phyloP scores from a whole-genome alignment of 2,888 invertebrate genomes.

The Branchellion lobata region DNA sequence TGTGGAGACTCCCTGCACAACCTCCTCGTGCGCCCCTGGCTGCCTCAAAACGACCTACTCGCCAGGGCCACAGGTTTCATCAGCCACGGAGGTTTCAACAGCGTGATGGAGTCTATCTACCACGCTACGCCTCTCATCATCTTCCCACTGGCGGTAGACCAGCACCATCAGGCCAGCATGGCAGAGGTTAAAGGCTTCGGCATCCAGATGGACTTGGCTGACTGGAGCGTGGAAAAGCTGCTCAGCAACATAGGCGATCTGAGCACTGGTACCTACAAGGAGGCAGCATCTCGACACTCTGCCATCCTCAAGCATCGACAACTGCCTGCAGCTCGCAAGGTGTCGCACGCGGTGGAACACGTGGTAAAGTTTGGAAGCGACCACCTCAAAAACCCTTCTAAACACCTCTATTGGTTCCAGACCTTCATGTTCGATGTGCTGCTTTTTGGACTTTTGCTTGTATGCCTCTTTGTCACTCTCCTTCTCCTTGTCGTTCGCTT shows the following conservation, averaged over 20 bases:
- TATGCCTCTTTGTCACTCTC: too few relatives aligned
- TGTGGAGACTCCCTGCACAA: conserved; percentile 28
- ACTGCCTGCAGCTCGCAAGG: conserved; percentile 27
- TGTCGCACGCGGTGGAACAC: conserved; percentile 26
- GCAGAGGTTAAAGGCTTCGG: conserved; percentile 36
- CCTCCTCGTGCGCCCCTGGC: conserved; percentile 36
- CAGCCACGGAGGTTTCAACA: conserved; percentile 45
- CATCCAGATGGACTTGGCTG: conserved; percentile 36
- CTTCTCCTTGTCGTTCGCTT: too few relatives aligned
- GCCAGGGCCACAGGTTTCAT: conserved; percentile 43
- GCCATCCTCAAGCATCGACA: conserved; percentile 21
- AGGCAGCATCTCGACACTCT: conserved; percentile 4
- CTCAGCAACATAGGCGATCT: conserved; percentile 27
- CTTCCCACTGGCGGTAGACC: conserved; percentile 44
- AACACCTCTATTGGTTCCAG: conserved; percentile 21
- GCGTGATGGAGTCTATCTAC: conserved; percentile 41
- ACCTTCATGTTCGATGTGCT: conserved; percentile 44
- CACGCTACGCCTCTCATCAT: conserved; percentile 43
- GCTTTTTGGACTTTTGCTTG: not conserved
- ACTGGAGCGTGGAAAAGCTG: conserved; percentile 42
- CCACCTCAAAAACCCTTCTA: conserved; percentile 25
- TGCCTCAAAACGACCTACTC: conserved; percentile 47
- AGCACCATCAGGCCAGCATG: conserved; percentile 31
- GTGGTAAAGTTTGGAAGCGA: conserved; percentile 36
- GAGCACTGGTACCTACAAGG: conserved; percentile 18